Percentiles rank a stretch among this genome's conserved stretches.
phyloP scores from a whole-genome alignment of 2,888 invertebrate genomes.

The Cataglyphis rosenhaueri region DNA sequence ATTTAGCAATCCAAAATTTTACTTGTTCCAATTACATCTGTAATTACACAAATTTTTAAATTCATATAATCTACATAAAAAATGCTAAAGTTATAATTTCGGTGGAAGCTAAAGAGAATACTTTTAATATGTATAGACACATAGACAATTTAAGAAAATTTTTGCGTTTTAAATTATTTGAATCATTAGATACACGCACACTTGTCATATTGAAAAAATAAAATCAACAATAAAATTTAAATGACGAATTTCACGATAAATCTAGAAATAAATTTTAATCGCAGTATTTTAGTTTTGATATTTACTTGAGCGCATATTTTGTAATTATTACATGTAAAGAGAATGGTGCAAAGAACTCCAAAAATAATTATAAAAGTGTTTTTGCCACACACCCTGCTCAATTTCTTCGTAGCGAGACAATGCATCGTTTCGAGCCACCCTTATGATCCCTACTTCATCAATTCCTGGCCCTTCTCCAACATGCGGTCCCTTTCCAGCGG shows the following conservation, averaged over 20 bases:
- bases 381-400: conserved; percentile 7
- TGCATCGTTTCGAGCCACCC: conserved; percentile 65
- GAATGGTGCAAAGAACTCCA: not conserved
- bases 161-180: not conserved
- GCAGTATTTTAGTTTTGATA: not conserved
- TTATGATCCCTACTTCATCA: conserved; percentile 76
- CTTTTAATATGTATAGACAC: not conserved
- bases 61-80: not conserved
- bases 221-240: not conserved
- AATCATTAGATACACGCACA: not conserved
- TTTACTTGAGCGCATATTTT: not conserved
- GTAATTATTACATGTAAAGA: not conserved
- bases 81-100: not conserved
- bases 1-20: not conserved
- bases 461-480: conserved; percentile 66
- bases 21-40: not conserved
- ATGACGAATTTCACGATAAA: not conserved
- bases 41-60: not conserved
- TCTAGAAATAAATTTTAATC: not conserved
- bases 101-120: not conserved
- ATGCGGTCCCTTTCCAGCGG: conserved; percentile 40
- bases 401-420: conserved; percentile 66
- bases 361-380: conserved; percentile 47
- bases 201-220: not conserved
- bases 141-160: not conserved